These are phyloP conservation scores for Metalampra italica DNA, from an alignment of 2,888 invertebrate genomes.

Conservation along the genomic window DNA sequence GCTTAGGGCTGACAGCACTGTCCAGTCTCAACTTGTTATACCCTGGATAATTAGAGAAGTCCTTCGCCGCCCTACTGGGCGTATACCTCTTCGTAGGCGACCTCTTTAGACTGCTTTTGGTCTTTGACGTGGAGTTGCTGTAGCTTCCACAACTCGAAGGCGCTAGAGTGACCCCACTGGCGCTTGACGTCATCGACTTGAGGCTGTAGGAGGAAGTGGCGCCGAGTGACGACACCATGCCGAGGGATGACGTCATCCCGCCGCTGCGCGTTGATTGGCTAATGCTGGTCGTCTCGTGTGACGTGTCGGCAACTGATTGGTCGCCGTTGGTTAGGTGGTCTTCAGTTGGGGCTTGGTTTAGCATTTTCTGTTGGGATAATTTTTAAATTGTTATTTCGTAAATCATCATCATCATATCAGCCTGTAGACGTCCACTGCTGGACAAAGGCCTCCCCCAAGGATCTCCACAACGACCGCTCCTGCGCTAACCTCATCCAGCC, in stretches of 20 bases:
- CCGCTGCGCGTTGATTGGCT: slow-evolving; percentile 57
- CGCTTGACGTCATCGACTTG: slow-evolving; percentile 57
- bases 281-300: slow-evolving; percentile 54
- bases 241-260: slow-evolving; percentile 56
- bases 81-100: slow-evolving; percentile 64
- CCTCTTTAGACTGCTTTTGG: slow-evolving; percentile 67
- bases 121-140: slow-evolving; percentile 58
- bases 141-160: slow-evolving; percentile 59
- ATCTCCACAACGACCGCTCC: no score
- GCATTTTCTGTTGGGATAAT: slow-evolving; percentile 52
- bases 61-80: slow-evolving; percentile 49
- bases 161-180: slow-evolving; percentile 60
- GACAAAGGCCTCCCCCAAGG: no score
- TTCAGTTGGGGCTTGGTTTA: slow-evolving; percentile 68
- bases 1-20: slow-evolving; percentile 71
- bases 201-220: slow-evolving; percentile 65
- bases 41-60: slow-evolving; percentile 54
- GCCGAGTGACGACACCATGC: slow-evolving; percentile 62
- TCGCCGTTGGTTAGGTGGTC: slow-evolving; percentile 60
- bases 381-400: neutral
- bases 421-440: no score
- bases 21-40: slow-evolving; percentile 72
- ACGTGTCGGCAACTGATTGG: slow-evolving; percentile 44
- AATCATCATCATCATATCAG: no score
- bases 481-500: no score